Evolutionary conservation across 2,797 vertebrate species (phyloP).

Genomic region (Dicrostonyx torquatus): DNA sequence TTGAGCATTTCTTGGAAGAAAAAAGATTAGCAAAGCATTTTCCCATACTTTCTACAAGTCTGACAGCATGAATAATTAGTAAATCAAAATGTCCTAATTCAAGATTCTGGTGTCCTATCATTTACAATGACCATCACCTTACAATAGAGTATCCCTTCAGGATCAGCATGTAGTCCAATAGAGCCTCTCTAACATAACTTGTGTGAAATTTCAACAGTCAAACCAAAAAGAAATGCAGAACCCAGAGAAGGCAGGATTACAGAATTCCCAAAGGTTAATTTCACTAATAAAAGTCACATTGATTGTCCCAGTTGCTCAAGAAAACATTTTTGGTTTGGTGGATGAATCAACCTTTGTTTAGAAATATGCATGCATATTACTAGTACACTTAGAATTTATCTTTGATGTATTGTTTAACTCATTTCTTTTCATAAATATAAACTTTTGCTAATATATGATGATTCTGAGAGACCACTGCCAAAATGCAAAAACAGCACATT

Average conservation of each 20-base stretch:
- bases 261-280: not conserved
- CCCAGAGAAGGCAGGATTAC: not conserved
- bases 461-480: not conserved
- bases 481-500: not conserved
- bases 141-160: not conserved
- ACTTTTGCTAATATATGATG: not conserved
- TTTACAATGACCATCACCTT: not conserved
- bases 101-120: not conserved
- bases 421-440: no score
- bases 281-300: not conserved
- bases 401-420: not conserved
- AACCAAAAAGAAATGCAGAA: not conserved
- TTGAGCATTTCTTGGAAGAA: not conserved
- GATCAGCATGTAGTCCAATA: not conserved
- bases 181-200: not conserved
- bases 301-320: not conserved
- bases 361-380: not conserved
- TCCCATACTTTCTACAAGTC: not conserved
- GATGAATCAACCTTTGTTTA: not conserved
- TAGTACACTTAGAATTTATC: not conserved
- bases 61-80: not conserved
- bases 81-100: not conserved
- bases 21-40: not conserved
- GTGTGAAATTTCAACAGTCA: not conserved
- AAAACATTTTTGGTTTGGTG: fast-evolving